Conservation (phyloP, 2,113 vertebrate species). For the Poecile atricapillus region DNA sequence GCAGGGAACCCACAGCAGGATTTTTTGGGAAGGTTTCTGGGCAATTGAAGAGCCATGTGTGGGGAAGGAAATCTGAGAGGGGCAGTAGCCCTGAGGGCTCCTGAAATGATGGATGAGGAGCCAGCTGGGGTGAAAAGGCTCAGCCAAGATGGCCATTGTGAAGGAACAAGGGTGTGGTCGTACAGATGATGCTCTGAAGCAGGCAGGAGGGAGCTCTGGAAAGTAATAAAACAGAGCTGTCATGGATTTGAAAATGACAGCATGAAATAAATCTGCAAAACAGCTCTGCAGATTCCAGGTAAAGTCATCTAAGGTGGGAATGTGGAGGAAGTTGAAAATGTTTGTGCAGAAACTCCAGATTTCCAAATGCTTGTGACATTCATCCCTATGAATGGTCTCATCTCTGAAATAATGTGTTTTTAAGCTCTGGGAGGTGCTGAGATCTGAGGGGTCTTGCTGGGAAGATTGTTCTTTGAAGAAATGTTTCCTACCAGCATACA, state of each 20-base stretch:
- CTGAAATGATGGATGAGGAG: background rate
- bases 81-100: background rate
- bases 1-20: background rate
- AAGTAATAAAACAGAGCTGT: background rate
- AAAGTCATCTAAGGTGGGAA: background rate
- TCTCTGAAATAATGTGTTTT: background rate
- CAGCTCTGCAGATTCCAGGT: background rate
- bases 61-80: background rate
- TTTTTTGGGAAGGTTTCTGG: background rate
- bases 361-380: background rate
- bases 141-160: background rate
- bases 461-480: slow-evolving; percentile 38
- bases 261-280: background rate
- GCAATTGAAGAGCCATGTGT: background rate
- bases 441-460: slow-evolving; percentile 37
- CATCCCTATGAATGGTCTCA: background rate
- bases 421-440: slow-evolving; percentile 7
- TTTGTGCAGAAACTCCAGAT: background rate
- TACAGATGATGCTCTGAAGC: background rate
- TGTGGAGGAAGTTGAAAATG: background rate
- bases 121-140: background rate
- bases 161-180: background rate
- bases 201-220: background rate
- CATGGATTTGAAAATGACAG: background rate
- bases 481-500: background rate